Conservation (phyloP, 2,888 invertebrate genomes). For the Panorpa germanica region DNA sequence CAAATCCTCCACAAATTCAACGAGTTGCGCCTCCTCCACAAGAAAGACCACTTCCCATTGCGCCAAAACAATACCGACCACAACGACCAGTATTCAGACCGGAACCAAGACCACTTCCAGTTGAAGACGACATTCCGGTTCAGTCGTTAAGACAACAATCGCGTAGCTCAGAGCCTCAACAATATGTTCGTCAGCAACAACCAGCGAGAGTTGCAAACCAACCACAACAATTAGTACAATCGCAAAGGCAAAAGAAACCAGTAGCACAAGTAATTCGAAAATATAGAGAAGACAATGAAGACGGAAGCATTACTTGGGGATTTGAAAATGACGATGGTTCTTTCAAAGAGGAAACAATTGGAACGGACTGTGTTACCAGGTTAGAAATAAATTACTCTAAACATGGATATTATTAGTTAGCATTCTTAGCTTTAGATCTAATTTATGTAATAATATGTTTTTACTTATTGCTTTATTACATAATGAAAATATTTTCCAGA, state of each 20-base stretch:
- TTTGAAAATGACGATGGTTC: slow-evolving; percentile 78
- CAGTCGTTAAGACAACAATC: slow-evolving; percentile 16
- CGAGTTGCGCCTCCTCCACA: slow-evolving; percentile 16
- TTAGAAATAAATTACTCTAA: too few relatives aligned
- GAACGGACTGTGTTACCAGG: slow-evolving; percentile 51
- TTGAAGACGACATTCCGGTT: slow-evolving; percentile 16
- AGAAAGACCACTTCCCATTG: slow-evolving; percentile 19
- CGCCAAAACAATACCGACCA: slow-evolving; percentile 12
- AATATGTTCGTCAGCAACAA: slow-evolving; percentile 12
- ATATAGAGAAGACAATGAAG: slow-evolving; percentile 60
- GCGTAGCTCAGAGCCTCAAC: slow-evolving; percentile 21
- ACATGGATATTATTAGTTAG: too few relatives aligned
- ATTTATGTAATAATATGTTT: slow-evolving; percentile 1
- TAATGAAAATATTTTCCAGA: slow-evolving; percentile 19
- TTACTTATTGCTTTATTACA: slow-evolving; percentile 5
- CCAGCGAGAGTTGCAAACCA: slow-evolving; percentile 10
- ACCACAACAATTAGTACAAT: slow-evolving; percentile 20
- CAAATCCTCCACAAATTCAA: slow-evolving; percentile 19
- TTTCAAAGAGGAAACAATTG: slow-evolving; percentile 70
- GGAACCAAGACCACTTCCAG: slow-evolving; percentile 17
- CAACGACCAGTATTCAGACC: slow-evolving; percentile 16
- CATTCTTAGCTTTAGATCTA: slow-evolving; percentile 5
- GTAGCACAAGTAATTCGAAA: slow-evolving; percentile 50
- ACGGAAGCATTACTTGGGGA: slow-evolving; percentile 69
- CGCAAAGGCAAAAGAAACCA: slow-evolving; percentile 34